Evolutionary conservation across 2,888 invertebrate species (phyloP).

Genomic region (Cantharis flavilabris): DNA sequence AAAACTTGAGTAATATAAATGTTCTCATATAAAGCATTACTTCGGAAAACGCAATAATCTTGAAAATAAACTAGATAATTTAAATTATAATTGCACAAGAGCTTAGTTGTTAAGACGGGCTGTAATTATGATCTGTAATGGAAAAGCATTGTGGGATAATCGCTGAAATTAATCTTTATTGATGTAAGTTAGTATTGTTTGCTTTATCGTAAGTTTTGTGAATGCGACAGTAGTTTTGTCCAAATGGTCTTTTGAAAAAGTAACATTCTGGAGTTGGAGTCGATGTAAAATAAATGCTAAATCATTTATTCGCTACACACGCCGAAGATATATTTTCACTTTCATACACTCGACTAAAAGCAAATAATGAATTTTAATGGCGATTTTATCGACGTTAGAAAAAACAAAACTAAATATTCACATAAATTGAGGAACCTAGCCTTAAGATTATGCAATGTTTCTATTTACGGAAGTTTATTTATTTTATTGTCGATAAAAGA

Average conservation of each 20-base stretch:
- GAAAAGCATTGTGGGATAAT: constrained; percentile 44
- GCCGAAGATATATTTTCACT: constrained; percentile 55
- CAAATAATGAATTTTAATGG: constrained; percentile 55
- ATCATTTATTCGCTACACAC: constrained; percentile 49
- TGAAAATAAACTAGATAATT: constrained; percentile 21
- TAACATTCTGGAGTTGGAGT: constrained; percentile 19
- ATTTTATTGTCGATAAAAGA: neutral
- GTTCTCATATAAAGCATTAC: neutral
- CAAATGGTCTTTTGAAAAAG: constrained; percentile 25
- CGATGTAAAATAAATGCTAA: constrained; percentile 30
- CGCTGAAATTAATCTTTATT: constrained; percentile 51
- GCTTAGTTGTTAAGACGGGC: constrained; percentile 30
- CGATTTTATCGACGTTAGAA: constrained; percentile 42
- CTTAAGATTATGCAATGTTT: neutral
- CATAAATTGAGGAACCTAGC: neutral
- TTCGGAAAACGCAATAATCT: neutral
- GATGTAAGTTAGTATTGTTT: constrained; percentile 46
- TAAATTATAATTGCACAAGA: constrained; percentile 21
- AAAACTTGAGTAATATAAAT: neutral
- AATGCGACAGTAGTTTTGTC: constrained; percentile 19
- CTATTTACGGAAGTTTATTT: neutral
- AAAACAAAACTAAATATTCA: neutral
- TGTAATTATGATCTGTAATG: constrained; percentile 43
- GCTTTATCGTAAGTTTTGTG: constrained; percentile 34
- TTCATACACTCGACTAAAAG: constrained; percentile 52